A percentile compares a stretch with the other conserved stretches of the same genome.
Conservation (phyloP, 2,113 vertebrate genomes). For the Maccullochella peelii region DNA sequence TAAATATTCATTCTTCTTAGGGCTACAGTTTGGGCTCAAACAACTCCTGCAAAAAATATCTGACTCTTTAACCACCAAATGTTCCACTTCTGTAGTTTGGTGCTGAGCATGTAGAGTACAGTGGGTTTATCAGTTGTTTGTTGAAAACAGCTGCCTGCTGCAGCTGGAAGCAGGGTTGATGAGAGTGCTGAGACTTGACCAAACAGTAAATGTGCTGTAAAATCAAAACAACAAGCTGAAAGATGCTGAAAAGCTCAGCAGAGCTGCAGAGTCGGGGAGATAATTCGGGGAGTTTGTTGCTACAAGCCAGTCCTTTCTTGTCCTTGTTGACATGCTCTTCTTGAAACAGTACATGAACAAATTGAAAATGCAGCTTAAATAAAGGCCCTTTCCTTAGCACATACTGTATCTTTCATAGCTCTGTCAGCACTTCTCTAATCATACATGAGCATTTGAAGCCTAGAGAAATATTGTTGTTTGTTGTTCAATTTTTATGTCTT, state of each 20-base stretch:
- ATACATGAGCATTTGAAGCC: background rate
- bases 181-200: no score
- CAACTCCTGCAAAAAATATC: background rate
- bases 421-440: background rate
- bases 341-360: background rate
- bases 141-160: no score
- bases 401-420: background rate
- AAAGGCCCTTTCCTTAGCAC: background rate
- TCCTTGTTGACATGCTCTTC: background rate
- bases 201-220: background rate
- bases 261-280: background rate
- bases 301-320: background rate
- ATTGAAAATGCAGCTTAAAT: background rate
- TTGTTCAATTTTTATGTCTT: background rate
- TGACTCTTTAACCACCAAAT: background rate
- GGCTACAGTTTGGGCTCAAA: background rate
- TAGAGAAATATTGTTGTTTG: background rate
- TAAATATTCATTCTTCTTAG: background rate
- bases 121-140: background rate
- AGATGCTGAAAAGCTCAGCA: background rate
- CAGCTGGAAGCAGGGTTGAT: background rate
- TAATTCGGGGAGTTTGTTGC: background rate
- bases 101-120: background rate
- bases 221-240: background rate
- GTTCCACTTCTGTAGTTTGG: background rate